Conservation (phyloP, 2,797 vertebrate species). For the Liasis olivaceus region DNA sequence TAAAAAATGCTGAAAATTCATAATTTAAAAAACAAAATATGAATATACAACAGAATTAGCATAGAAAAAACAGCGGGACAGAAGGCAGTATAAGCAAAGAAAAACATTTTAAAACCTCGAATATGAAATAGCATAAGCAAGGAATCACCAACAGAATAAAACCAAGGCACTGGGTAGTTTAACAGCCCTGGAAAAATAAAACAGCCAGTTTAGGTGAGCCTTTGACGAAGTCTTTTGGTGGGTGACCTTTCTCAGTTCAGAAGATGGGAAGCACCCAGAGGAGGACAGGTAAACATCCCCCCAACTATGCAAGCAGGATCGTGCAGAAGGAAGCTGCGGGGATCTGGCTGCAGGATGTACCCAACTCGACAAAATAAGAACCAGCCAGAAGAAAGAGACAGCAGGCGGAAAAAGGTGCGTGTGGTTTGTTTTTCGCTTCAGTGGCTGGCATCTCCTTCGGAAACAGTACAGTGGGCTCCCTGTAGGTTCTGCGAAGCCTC, state of each 20-base stretch:
- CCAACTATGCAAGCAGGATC: not conserved
- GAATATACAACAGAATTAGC: not conserved
- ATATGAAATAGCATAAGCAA: not conserved
- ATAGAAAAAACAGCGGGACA: not conserved
- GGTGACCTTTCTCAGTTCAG: not conserved
- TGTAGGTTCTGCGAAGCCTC: not conserved
- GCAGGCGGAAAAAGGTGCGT: not conserved
- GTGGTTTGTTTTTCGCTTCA: not conserved
- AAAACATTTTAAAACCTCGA: not conserved
- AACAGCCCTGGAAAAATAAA: not conserved
- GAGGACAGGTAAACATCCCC: not conserved
- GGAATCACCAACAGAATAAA: not conserved
- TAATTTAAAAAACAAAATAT: not conserved
- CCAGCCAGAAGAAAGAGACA: too few species aligned
- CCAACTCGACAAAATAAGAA: not conserved
- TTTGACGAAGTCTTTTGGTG: not conserved
- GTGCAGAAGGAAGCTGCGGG: not conserved
- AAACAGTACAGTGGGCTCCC: not conserved
- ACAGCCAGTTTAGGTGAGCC: not conserved
- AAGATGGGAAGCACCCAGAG: not conserved
- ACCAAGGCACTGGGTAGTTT: not conserved
- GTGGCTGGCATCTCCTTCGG: not conserved
- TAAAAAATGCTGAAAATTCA: not conserved
- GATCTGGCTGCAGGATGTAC: not conserved
- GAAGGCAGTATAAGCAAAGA: not conserved